Evolutionary conservation across 2,113 vertebrate genomes (phyloP), one percentile per base, ranked within the genome.

Genomic region (Gadus macrocephalus): DNA sequence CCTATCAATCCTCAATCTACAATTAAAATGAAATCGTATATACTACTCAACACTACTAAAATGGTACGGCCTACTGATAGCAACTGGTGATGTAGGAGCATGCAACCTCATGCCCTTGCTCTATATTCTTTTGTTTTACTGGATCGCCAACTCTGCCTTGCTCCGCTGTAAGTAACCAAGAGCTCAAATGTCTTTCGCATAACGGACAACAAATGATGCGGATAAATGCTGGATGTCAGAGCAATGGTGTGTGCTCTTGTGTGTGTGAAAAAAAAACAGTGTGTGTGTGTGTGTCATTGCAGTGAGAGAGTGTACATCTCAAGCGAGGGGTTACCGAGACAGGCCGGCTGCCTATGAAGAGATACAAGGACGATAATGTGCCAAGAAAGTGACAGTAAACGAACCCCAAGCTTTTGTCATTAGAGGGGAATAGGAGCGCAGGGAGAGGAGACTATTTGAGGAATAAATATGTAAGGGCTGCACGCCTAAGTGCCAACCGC

Each of bases 291-390:
- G 42, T 55, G 49, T 20, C 9, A 15, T 20, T 25, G 65, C 56
- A 55, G 12, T 55, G 55, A 14, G 55, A 14, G 55, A 11, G 42
- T 49, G 42, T 49, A 12, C 11, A 14, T 49, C 42, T 49, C 42
- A 14, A 49, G 42, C 42, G 8, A 49, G 42, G 42, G 42, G 12
- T 49, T 49, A 49, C 42, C 9, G 55, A 58, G 55, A 16, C 55
- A 14, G 5, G 55, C n/a, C 66, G 5, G 1, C 20, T 20, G 28
- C 60, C 20, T 42, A 59, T 83, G 76, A 72, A 67, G 27, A 62
- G 31, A n/a, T 53, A 64, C 60, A 63, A 53, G 78, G 77, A 28
- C 68, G 69, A 71, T 72, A 68, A 76, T 76, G 17, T 66, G 63
- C 67, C 68, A 2, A 49, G 38, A 65, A 62, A 70, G 66, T 53